phyloP scores from a whole-genome alignment of 1,140 invertebrate species.

The Drosophila suzukii region DNA sequence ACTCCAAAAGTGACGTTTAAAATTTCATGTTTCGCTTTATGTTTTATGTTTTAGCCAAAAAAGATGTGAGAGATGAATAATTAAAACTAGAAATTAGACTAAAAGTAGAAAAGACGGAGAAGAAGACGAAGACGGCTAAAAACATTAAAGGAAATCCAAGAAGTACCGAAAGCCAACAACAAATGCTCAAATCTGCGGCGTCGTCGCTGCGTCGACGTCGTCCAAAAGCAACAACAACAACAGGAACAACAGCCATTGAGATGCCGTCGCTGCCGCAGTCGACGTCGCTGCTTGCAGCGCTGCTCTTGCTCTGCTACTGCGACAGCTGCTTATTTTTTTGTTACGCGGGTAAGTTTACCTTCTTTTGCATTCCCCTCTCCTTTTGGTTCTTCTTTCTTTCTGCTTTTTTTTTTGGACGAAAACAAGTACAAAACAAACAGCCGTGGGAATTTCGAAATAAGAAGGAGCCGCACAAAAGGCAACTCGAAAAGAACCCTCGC shows the following conservation, averaged over 20 bases:
- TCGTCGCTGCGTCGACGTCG: constrained; percentile 70
- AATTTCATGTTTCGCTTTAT: constrained; percentile 30
- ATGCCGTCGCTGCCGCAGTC: constrained; percentile 50
- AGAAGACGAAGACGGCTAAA: not conserved
- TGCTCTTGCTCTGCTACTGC: constrained; percentile 54
- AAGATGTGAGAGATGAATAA: constrained; percentile 34
- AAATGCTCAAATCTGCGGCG: constrained; percentile 72
- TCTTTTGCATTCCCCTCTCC: constrained; percentile 14
- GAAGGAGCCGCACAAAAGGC: constrained; percentile 5
- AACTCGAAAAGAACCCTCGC: not conserved
- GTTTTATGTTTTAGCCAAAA: constrained; percentile 43
- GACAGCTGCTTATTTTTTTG: constrained; percentile 78
- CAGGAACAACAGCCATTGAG: constrained; percentile 27
- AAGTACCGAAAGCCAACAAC: constrained; percentile 42
- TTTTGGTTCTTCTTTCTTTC: not conserved
- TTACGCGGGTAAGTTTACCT: constrained; percentile 76
- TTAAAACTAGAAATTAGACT: constrained; percentile 44
- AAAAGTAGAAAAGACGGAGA: constrained; percentile 12
- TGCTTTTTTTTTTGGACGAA: constrained; percentile 29
- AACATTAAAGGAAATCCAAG: constrained; percentile 13
- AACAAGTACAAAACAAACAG: constrained; percentile 78
- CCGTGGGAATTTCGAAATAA: constrained; percentile 66
- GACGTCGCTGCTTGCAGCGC: constrained; percentile 33
- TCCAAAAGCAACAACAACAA: constrained; percentile 11
- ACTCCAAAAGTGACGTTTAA: constrained; percentile 57